Evolutionary conservation across 2,888 invertebrate genomes (phyloP).

Genomic region (Oscheius sp.): DNA sequence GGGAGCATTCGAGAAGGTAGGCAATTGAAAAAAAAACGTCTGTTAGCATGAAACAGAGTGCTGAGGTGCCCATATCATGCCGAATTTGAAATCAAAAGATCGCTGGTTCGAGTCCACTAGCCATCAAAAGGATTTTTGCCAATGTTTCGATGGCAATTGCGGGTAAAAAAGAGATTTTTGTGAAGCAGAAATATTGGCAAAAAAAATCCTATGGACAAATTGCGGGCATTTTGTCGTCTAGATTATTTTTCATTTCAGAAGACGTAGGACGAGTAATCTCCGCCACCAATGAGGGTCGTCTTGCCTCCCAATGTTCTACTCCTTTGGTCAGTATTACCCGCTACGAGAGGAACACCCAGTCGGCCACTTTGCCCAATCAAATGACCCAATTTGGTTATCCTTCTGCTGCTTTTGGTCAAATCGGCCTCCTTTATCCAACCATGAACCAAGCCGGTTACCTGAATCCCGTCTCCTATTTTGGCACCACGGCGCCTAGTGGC

Average conservation of each 20-base stretch:
- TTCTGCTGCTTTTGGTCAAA: background rate
- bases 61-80: too few species aligned
- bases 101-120: too few species aligned
- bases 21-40: too few species aligned
- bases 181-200: too few species aligned
- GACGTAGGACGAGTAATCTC: slow-evolving; percentile 5
- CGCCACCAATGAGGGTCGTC: background rate
- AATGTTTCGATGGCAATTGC: too few species aligned
- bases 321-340: background rate
- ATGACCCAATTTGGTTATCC: background rate
- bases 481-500: background rate
- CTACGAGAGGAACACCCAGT: background rate
- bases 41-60: too few species aligned
- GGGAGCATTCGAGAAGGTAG: too few species aligned
- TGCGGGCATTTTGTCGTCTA: too few species aligned
- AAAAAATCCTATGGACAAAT: too few species aligned
- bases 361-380: background rate
- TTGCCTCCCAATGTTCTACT: background rate
- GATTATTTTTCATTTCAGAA: background rate
- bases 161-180: too few species aligned
- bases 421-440: background rate
- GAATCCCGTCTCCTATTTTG: background rate
- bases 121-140: too few species aligned
- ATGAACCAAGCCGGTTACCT: background rate
- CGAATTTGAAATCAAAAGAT: too few species aligned